Evolutionary conservation across 2,797 vertebrate genomes (phyloP), one percentile per base, ranked within the genome.

Genomic region (Takifugu ocellatus): DNA sequence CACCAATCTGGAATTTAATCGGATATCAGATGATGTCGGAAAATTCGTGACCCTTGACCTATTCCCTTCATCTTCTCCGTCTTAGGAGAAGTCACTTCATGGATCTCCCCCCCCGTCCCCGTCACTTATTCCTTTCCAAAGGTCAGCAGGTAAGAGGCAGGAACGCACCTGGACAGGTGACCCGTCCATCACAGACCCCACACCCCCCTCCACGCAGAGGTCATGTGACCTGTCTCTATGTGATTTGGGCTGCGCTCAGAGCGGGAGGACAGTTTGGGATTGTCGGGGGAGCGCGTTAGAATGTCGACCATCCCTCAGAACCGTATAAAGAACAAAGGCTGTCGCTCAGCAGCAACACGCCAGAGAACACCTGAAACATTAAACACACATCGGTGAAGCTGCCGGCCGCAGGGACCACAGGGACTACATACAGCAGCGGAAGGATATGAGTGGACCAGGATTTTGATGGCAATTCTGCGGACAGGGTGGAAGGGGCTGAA

Each of bases 391-490:
- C 12, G 11, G 6, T 2, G 16, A 1, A n/a, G 43, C n/a, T 44
- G 42, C 17, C 4, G 16, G n/a, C 2, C 21, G 21, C 21, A 21
- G 21, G 21, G 21, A 21, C 21, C 8, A 0, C 2, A 6, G 21
- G 17, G 17, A 7, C 16, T 21, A 48, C 17, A 8, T 25, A 3
- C 8, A 25, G 46, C 46, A 11, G 14, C 3, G 9, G 84, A 94
- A 98, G 96, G 97, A 98, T 99, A 99, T 98, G 97, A 97, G 86
- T 99, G 97, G 79, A 98, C 96, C 87, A 99, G 93, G 88, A 98
- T 93, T 87, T 87, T 94, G 92, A 98, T 95, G 66, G 97, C 94
- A 53, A 89, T 87, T 85, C 94, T 92, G 90, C 97, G 92, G 84
- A 98, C 50, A 14, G 92, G 94, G 90, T 98, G 92, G 87, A 99